A percentile compares a stretch with the other conserved stretches of the same genome.
These are phyloP conservation scores for Adelphocoris suturalis DNA, from an alignment of 2,888 invertebrate genomes.

Conservation along the genomic window DNA sequence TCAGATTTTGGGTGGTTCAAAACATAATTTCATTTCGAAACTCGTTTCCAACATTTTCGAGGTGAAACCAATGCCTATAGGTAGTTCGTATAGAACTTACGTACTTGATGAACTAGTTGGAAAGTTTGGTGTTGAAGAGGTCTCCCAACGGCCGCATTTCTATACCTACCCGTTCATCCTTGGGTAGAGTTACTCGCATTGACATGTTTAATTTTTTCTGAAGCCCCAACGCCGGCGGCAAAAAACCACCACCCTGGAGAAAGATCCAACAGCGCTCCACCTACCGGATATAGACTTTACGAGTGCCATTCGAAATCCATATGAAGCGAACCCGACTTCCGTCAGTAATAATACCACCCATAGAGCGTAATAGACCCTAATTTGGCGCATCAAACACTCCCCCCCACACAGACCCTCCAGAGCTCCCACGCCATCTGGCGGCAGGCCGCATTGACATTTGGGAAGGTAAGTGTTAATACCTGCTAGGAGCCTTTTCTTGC, in stretches of 20 bases:
- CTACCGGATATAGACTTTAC: constrained; percentile 13
- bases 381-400: constrained; percentile 32
- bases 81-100: too few species aligned
- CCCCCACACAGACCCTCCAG: neutral
- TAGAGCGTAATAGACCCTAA: constrained; percentile 41
- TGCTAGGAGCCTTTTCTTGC: constrained; percentile 45
- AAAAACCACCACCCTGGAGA: neutral
- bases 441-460: constrained; percentile 39
- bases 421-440: neutral
- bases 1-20: too few species aligned
- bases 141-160: too few species aligned
- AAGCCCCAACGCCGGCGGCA: neutral
- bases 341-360: constrained; percentile 44
- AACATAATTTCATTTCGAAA: too few species aligned
- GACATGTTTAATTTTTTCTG: too few species aligned
- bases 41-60: too few species aligned
- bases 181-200: too few species aligned
- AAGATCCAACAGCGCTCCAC: neutral
- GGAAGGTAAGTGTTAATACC: constrained; percentile 54
- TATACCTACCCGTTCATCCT: too few species aligned
- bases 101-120: too few species aligned
- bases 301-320: constrained; percentile 36
- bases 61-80: too few species aligned
- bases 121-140: too few species aligned
- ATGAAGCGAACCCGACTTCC: constrained; percentile 30